Conservation (phyloP, 2,113 vertebrate species). For the Zeus faber region DNA sequence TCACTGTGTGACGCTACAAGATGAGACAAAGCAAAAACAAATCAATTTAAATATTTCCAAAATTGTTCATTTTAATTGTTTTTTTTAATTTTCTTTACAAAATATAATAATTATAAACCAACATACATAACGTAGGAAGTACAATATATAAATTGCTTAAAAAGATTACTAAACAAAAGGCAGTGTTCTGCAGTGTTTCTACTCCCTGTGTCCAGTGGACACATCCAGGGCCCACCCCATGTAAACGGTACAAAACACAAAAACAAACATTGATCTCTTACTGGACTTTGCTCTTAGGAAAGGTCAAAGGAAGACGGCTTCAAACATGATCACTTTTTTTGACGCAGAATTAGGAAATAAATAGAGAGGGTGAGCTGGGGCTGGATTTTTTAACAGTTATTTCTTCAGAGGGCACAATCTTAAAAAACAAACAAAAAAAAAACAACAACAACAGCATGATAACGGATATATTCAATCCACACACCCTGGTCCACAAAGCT, state of each 20-base stretch:
- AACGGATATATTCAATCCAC: neutral
- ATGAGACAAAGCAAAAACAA: no score
- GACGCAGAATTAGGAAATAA: constrained; percentile 25
- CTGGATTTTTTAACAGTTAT: neutral
- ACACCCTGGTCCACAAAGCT: neutral
- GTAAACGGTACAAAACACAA: constrained; percentile 40
- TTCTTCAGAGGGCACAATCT: no score
- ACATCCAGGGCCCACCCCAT: constrained; percentile 17
- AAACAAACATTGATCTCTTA: constrained; percentile 30
- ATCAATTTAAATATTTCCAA: no score
- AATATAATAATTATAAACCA: constrained; percentile 64
- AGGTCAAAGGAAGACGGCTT: neutral
- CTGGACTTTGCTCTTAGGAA: neutral
- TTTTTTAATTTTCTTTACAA: constrained; percentile 52
- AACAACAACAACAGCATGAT: no score
- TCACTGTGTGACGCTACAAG: no score
- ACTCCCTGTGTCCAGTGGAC: constrained; percentile 14
- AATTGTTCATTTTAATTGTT: constrained; percentile 31
- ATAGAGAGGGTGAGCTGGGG: constrained; percentile 7
- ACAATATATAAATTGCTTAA: constrained; percentile 54
- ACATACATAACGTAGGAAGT: constrained; percentile 45
- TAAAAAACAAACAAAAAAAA: neutral
- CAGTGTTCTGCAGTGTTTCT: constrained; percentile 36
- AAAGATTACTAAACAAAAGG: constrained; percentile 37
- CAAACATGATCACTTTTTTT: neutral